phyloP scores from a whole-genome alignment of 2,888 invertebrate genomes.

The Folsomia manolachei region DNA sequence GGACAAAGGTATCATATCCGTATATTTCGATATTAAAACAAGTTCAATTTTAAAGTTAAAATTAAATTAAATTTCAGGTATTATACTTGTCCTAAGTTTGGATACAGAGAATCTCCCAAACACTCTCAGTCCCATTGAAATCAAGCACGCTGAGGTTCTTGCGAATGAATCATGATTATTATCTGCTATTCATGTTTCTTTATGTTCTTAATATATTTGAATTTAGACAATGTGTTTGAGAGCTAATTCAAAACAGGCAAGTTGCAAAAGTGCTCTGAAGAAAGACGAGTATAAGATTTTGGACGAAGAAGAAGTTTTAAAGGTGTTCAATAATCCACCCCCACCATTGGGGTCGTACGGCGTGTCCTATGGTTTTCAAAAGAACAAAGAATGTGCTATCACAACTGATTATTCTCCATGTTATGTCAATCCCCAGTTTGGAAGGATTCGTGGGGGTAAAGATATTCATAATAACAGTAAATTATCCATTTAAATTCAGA shows the following conservation, averaged over 20 bases:
- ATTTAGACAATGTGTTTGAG: too few species aligned
- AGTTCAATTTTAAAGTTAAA: neutral
- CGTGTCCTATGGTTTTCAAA: conserved; percentile 25
- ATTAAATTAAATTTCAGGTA: neutral
- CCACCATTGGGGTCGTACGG: conserved; percentile 4
- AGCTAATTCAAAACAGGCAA: too few species aligned
- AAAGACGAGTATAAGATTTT: too few species aligned
- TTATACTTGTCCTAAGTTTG: too few species aligned
- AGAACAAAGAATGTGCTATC: conserved; percentile 26
- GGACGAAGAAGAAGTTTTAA: conserved; percentile 1
- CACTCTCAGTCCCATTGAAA: neutral
- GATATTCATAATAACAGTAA: neutral
- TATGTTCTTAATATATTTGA: too few species aligned
- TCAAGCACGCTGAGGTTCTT: neutral
- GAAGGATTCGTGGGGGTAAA: conserved; percentile 3
- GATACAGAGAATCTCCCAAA: neutral
- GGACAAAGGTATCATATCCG: neutral
- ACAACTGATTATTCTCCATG: conserved; percentile 12
- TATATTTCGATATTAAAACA: neutral
- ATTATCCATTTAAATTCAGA: neutral
- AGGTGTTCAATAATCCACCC: conserved; percentile 7
- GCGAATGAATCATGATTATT: too few species aligned
- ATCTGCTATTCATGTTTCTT: too few species aligned
- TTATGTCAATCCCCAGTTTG: conserved; percentile 13
- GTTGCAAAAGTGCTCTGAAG: too few species aligned